Conservation (phyloP, 2,797 vertebrate genomes). For the Acridotheres tristis region DNA sequence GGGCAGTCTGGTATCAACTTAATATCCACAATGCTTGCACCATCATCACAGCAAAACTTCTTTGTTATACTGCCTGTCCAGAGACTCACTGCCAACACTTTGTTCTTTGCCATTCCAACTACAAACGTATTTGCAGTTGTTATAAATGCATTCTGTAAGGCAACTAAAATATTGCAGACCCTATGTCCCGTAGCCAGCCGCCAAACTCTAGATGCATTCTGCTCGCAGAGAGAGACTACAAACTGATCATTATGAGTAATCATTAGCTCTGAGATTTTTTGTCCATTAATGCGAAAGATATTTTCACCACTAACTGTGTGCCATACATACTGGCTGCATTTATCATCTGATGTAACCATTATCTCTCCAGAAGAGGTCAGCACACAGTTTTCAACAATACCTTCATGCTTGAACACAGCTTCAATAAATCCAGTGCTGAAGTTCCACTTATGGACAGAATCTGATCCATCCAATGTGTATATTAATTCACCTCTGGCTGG, state of each 20-base stretch:
- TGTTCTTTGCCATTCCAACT: conserved; percentile 94
- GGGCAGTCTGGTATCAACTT: conserved; percentile 96
- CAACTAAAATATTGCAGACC: conserved; percentile 97
- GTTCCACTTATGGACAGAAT: conserved; percentile 98
- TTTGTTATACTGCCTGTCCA: conserved; percentile 99
- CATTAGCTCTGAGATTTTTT: conserved; percentile 94
- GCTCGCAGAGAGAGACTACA: conserved; percentile 97
- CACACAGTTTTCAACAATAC: conserved; percentile 94
- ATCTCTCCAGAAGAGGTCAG: conserved; percentile 93
- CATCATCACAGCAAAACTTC: conserved; percentile 96
- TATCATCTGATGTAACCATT: conserved; percentile 97
- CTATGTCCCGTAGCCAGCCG: conserved; percentile 95
- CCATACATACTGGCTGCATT: conserved; percentile 98
- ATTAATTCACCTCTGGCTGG: conserved; percentile 94
- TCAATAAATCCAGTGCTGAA: conserved; percentile 97
- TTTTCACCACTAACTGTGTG: conserved; percentile 93
- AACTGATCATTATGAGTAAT: conserved; percentile 99
- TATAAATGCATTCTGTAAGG: conserved; percentile 94
- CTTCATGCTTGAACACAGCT: conserved; percentile 95
- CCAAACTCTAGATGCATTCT: conserved; percentile 98
- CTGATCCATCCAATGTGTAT: conserved; percentile 95
- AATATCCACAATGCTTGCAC: conserved; percentile 92
- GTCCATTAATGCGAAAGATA: conserved; percentile 96
- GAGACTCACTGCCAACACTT: conserved; percentile 94
- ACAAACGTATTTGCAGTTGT: conserved; percentile 98